These are phyloP conservation scores for Calycopis cecrops DNA, from an alignment of 1,140 invertebrate genomes.

Conservation along the genomic window DNA sequence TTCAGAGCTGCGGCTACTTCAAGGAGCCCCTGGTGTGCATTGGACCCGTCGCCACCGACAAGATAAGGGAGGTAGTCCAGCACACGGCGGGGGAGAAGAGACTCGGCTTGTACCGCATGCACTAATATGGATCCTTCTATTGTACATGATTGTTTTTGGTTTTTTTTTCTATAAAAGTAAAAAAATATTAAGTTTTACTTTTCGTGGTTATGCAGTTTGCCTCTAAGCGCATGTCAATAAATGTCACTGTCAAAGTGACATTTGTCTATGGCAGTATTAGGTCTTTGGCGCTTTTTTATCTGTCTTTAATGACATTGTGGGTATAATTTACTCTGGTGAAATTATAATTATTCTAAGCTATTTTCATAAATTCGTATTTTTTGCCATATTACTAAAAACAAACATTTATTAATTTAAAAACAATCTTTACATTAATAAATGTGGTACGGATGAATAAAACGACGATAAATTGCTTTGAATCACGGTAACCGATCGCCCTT, in stretches of 20 bases:
- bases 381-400: not conserved
- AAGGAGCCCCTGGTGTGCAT: constrained; percentile 92
- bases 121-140: constrained; percentile 51
- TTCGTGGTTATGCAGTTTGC: not conserved
- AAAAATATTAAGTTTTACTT: not conserved
- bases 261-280: not conserved
- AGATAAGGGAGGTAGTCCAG: constrained; percentile 82
- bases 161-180: not conserved
- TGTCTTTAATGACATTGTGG: too few relatives aligned
- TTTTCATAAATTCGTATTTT: too few relatives aligned
- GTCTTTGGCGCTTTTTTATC: too few relatives aligned
- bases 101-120: constrained; percentile 78
- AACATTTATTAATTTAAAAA: constrained; percentile 2
- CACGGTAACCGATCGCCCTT: constrained; percentile 48
- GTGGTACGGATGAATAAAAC: constrained; percentile 16
- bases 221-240: not conserved
- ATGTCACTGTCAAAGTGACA: not conserved
- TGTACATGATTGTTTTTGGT: not conserved
- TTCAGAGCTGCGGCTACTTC: constrained; percentile 91
- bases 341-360: too few relatives aligned
- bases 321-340: too few relatives aligned
- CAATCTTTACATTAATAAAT: constrained; percentile 2
- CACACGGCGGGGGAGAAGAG: constrained; percentile 88
- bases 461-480: constrained; percentile 40
- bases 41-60: constrained; percentile 86